Evolutionary conservation across 2,113 vertebrate species (phyloP).

Genomic region (Sigmodon hispidus): DNA sequence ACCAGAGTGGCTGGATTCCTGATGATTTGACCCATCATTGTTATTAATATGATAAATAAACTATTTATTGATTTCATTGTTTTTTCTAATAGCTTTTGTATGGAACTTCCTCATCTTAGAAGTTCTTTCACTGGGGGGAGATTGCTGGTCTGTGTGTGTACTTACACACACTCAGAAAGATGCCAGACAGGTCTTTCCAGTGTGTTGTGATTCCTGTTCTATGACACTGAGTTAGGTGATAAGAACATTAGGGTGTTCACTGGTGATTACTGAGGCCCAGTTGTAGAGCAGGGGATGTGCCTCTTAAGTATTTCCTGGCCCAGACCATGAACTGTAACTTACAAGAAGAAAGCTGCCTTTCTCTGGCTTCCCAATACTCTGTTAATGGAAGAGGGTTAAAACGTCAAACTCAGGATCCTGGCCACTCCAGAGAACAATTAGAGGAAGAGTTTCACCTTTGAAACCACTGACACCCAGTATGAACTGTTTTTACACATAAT

Average conservation of each 20-base stretch:
- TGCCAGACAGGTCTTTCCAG: slow-evolving; percentile 15
- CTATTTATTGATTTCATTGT: slow-evolving; percentile 72
- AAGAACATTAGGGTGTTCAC: slow-evolving; percentile 2
- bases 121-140: neutral
- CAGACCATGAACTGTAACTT: neutral
- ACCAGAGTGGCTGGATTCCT: slow-evolving; percentile 40
- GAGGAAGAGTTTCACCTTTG: neutral
- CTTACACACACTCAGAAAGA: neutral
- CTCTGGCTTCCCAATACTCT: slow-evolving; percentile 4
- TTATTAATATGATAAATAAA: slow-evolving; percentile 74
- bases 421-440: neutral
- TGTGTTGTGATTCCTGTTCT: slow-evolving; percentile 37
- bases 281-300: neutral
- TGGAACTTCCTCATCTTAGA: neutral
- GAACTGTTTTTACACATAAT: neutral
- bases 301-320: slow-evolving; percentile 4
- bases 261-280: neutral
- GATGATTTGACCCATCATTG: slow-evolving; percentile 61
- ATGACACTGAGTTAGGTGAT: neutral
- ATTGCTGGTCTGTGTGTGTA: neutral
- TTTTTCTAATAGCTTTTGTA: slow-evolving; percentile 48
- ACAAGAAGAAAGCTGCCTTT: neutral
- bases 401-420: neutral
- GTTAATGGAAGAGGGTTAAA: neutral
- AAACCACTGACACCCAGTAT: neutral